Evolutionary conservation across 2,888 invertebrate species (phyloP).

Genomic region (Amiota minor): DNA sequence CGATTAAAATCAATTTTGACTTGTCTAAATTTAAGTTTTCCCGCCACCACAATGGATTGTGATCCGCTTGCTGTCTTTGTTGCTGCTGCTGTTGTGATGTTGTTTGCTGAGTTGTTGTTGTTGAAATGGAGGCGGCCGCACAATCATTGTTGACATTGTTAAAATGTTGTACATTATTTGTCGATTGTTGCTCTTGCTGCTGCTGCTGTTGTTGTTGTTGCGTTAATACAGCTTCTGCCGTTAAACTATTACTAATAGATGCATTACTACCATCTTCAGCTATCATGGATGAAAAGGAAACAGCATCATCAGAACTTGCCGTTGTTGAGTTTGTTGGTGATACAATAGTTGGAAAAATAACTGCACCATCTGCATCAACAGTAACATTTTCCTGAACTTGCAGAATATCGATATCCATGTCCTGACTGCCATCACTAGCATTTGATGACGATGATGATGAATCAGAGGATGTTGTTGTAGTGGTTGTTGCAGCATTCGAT

Average conservation of each 20-base stretch:
- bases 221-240: slow-evolving; percentile 33
- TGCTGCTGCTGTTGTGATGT: slow-evolving; percentile 48
- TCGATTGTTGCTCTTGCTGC: slow-evolving; percentile 31
- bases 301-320: slow-evolving; percentile 3
- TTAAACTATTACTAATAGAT: slow-evolving; percentile 37
- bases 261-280: not conserved
- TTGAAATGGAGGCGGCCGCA: slow-evolving; percentile 41
- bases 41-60: slow-evolving; percentile 77
- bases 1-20: slow-evolving; percentile 79
- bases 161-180: slow-evolving; percentile 53
- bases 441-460: slow-evolving; percentile 58
- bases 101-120: slow-evolving; percentile 41
- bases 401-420: slow-evolving; percentile 77
- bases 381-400: slow-evolving; percentile 75
- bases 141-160: slow-evolving; percentile 51
- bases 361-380: slow-evolving; percentile 71
- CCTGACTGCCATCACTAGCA: slow-evolving; percentile 72
- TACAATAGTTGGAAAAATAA: slow-evolving; percentile 60
- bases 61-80: slow-evolving; percentile 53
- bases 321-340: slow-evolving; percentile 37
- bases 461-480: slow-evolving; percentile 50
- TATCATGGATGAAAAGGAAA: slow-evolving; percentile 9
- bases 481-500: slow-evolving; percentile 55
- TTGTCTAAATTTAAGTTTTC: slow-evolving; percentile 77
- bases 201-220: slow-evolving; percentile 38